These are phyloP conservation scores for Antedon mediterranea DNA, from an alignment of 53 echinoderm and acorn worm species.

Conservation along the genomic window DNA sequence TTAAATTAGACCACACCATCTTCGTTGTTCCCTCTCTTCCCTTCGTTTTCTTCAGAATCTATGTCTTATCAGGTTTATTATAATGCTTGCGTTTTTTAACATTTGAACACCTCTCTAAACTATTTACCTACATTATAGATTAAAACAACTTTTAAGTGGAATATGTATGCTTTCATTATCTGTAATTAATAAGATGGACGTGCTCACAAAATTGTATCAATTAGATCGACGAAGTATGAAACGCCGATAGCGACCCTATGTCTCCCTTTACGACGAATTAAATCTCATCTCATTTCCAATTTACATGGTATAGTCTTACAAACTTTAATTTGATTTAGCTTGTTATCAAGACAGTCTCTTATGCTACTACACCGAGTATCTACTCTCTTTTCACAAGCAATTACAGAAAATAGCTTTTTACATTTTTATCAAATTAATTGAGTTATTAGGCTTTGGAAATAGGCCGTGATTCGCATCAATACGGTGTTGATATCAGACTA, in stretches of 20 bases:
- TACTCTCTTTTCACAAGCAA: background rate
- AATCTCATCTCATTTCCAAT: background rate
- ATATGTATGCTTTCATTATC: no score
- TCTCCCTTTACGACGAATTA: background rate
- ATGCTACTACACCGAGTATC: background rate
- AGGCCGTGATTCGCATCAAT: background rate
- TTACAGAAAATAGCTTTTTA: background rate
- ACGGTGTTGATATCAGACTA: background rate
- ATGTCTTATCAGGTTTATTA: no score
- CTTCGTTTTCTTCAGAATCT: no score
- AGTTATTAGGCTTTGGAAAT: background rate
- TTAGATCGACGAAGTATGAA: background rate
- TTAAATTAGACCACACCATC: no score
- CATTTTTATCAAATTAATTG: background rate
- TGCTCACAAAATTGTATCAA: no score
- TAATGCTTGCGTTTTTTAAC: no score
- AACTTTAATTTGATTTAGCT: background rate
- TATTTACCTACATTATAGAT: no score
- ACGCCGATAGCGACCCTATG: background rate
- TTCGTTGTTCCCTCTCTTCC: no score
- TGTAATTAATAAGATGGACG: no score
- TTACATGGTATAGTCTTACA: background rate
- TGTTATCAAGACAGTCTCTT: background rate
- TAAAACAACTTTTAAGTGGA: no score
- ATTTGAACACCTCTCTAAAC: background rate